These are phyloP conservation scores for Furnarius figulus DNA, from an alignment of 2,113 vertebrate genomes.

Conservation along the genomic window DNA sequence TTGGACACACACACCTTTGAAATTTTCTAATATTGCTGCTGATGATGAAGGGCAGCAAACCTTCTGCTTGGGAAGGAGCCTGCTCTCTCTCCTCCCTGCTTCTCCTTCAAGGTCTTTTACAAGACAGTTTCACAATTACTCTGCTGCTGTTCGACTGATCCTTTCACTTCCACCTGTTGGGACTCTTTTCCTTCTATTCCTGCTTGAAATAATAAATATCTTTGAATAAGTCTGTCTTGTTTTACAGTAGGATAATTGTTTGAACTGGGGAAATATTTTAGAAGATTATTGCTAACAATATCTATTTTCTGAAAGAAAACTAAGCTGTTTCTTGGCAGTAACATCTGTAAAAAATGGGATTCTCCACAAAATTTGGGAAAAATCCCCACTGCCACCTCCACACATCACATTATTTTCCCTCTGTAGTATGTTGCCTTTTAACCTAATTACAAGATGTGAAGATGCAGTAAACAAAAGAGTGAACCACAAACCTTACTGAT, in stretches of 20 bases:
- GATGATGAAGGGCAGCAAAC: background rate
- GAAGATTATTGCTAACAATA: background rate
- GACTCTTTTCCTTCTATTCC: background rate
- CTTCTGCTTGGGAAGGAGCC: background rate
- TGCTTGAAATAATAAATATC: background rate
- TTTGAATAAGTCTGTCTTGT: background rate
- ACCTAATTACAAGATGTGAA: background rate
- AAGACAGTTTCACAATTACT: background rate
- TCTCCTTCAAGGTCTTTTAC: background rate
- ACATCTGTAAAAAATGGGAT: constrained; percentile 19
- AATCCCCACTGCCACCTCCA: background rate
- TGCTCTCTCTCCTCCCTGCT: background rate
- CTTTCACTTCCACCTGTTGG: background rate
- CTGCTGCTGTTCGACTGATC: background rate
- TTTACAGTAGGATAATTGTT: background rate
- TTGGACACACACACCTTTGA: background rate
- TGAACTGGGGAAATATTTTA: background rate
- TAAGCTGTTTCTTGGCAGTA: background rate
- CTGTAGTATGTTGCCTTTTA: background rate
- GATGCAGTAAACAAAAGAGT: background rate
- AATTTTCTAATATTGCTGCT: background rate
- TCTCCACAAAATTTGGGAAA: background rate
- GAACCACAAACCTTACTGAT: background rate
- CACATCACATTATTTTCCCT: background rate
- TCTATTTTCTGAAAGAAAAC: background rate